A percentile compares a stretch with the other conserved stretches of the same genome.
Conservation (phyloP, 2,888 invertebrate genomes). For the Podotricha telesiphe region DNA sequence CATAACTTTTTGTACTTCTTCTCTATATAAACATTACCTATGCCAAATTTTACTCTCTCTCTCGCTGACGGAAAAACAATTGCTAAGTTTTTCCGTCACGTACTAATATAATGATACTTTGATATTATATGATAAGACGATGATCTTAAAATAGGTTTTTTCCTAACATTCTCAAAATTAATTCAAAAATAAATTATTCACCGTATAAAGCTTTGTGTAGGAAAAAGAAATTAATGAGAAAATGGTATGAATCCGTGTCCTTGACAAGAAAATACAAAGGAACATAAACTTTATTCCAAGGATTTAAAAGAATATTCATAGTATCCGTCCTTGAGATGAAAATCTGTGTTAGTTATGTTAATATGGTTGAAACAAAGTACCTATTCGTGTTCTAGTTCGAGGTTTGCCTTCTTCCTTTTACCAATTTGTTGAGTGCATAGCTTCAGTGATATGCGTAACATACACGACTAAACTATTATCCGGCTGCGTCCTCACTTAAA, state of each 20-base stretch:
- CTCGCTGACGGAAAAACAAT: too few relatives aligned
- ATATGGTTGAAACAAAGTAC: conserved; percentile 5
- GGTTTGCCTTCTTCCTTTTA: conserved; percentile 22
- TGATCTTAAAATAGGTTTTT: too few relatives aligned
- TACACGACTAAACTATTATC: too few relatives aligned
- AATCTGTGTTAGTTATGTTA: conserved; percentile 31
- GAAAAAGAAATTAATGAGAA: background rate
- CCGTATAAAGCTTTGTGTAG: background rate
- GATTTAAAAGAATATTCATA: conserved; percentile 23
- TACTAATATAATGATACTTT: too few relatives aligned
- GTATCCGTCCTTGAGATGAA: conserved; percentile 35
- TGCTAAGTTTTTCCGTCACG: too few relatives aligned
- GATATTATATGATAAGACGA: too few relatives aligned
- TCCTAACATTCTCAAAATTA: background rate
- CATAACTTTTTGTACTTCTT: too few relatives aligned
- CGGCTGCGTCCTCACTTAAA: too few relatives aligned
- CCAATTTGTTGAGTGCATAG: background rate
- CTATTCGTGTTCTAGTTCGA: conserved; percentile 13
- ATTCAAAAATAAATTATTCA: background rate
- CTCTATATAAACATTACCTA: too few relatives aligned
- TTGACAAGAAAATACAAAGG: conserved; percentile 19
- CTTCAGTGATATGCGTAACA: background rate
- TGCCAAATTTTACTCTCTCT: too few relatives aligned
- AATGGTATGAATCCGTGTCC: conserved; percentile 13
- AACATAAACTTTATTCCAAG: conserved; percentile 24